Evolutionary conservation across 2,888 invertebrate genomes (phyloP), one percentile per base, ranked within the genome.

Genomic region (Agonum fuliginosum): DNA sequence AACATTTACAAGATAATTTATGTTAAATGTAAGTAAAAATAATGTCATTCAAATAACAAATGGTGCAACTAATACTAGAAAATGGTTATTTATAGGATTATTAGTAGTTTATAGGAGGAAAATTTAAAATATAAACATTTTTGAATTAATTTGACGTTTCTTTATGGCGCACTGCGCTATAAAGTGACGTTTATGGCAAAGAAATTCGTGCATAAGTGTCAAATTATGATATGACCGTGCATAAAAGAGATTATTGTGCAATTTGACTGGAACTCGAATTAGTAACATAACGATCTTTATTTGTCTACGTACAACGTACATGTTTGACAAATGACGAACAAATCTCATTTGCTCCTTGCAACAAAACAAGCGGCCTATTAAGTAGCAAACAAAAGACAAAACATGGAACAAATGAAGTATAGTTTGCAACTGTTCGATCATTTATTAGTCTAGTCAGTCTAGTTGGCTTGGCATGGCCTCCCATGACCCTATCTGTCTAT

Each of bases 371-470:
- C 14, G 17, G 8, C 46, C 17, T 17, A 46, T 46, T 17, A 37
- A n/a, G n/a, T 30, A 8, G 8, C 30, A 3, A 30, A 30, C 8
- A n/a, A n/a, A 46, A 46, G 17, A 46, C 46, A 46, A 46, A 46
- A 46, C 46, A 46, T 14, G 1, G 17, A 4, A 46, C 17, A 46
- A 46, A 46, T 12, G 17, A 14, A 17, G 6, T 1, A 2, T n/a
- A 17, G 17, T 43, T 17, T 34, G 17, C 46, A 46, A 46, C 46
- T 46, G 46, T 46, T 46, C 46, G 46, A 46, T 17, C 46, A 46
- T 46, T 46, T 46, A 17, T 46, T 46, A 46, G 46, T 46, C 46
- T n/a, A n/a, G n/a, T n/a, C n/a, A n/a, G n/a, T n/a, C n/a, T n/a
- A n/a, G n/a, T n/a, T n/a, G 12, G 41, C 12, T 46, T 46, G 51